phyloP scores from a whole-genome alignment of 2,797 vertebrate genomes.

The Lutjanus argentimaculatus region DNA sequence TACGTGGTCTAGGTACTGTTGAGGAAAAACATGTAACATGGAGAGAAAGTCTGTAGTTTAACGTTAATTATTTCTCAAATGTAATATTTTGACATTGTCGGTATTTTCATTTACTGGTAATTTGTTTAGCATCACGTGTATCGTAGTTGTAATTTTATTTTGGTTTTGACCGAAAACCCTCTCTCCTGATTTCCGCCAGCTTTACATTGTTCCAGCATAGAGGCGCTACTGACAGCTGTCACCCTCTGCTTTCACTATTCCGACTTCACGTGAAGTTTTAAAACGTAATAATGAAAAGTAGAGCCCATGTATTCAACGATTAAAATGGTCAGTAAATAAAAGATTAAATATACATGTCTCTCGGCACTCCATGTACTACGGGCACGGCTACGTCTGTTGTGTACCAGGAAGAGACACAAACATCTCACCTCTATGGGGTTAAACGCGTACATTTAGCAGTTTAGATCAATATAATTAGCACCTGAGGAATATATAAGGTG shows the following conservation, averaged over 20 bases:
- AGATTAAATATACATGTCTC: not conserved
- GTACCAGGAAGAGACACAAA: slow-evolving; percentile 78
- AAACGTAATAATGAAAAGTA: not conserved
- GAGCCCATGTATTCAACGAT: fast-evolving
- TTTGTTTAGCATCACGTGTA: not conserved
- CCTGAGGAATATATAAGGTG: not conserved
- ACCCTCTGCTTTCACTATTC: slow-evolving; percentile 22
- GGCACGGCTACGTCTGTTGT: slow-evolving; percentile 37
- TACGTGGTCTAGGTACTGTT: not conserved
- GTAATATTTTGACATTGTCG: fast-evolving
- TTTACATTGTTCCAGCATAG: slow-evolving; percentile 40
- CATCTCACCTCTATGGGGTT: slow-evolving; percentile 29
- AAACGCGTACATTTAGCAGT: not conserved
- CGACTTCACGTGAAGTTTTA: slow-evolving; percentile 17
- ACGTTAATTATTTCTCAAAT: not conserved
- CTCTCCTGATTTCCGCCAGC: not conserved
- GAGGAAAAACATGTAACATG: not conserved
- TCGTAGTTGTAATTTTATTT: slow-evolving; percentile 9
- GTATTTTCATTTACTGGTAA: not conserved
- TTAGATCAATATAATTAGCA: not conserved
- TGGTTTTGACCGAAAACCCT: slow-evolving; percentile 51
- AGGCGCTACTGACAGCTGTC: slow-evolving; percentile 69
- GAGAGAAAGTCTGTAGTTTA: fast-evolving
- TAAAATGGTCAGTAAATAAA: slow-evolving; percentile 14
- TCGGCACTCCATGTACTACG: slow-evolving; percentile 6